Conservation (phyloP, 2,888 invertebrate genomes). For the Ellobium chinense region DNA sequence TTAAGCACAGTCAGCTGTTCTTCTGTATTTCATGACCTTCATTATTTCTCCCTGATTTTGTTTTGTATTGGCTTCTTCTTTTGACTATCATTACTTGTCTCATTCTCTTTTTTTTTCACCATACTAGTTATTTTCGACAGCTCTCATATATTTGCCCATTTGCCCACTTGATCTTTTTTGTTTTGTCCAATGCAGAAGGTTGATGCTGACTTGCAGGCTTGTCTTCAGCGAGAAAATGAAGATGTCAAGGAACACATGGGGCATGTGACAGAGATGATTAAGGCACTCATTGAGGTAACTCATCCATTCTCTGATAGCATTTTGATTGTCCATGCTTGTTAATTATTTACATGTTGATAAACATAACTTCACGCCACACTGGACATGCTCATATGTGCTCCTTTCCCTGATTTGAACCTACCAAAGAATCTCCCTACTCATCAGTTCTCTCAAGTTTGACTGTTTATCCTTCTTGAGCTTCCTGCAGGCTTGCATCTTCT, state of each 20-base stretch:
- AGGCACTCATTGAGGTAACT: constrained; percentile 62
- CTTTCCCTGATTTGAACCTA: background rate
- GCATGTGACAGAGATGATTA: constrained; percentile 58
- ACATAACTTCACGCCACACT: no score
- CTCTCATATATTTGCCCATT: background rate
- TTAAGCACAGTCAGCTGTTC: no score
- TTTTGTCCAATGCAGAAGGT: constrained; percentile 55
- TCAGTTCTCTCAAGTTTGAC: no score
- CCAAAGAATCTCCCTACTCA: background rate
- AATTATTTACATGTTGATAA: no score
- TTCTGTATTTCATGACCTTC: no score
- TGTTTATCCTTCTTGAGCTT: no score
- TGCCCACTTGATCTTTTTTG: background rate
- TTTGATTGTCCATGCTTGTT: no score
- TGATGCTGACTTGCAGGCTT: constrained; percentile 58
- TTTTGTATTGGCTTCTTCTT: no score
- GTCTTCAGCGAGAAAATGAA: constrained; percentile 59
- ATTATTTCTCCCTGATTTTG: no score
- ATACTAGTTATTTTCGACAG: background rate
- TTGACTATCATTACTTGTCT: no score
- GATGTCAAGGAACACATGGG: constrained; percentile 59
- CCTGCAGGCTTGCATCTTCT: no score
- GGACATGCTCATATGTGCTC: no score
- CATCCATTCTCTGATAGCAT: background rate
- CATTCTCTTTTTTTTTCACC: background rate